Base-by-base conservation (phyloP, 2,797 vertebrate species). In the Ataeniobius toweri region DNA sequence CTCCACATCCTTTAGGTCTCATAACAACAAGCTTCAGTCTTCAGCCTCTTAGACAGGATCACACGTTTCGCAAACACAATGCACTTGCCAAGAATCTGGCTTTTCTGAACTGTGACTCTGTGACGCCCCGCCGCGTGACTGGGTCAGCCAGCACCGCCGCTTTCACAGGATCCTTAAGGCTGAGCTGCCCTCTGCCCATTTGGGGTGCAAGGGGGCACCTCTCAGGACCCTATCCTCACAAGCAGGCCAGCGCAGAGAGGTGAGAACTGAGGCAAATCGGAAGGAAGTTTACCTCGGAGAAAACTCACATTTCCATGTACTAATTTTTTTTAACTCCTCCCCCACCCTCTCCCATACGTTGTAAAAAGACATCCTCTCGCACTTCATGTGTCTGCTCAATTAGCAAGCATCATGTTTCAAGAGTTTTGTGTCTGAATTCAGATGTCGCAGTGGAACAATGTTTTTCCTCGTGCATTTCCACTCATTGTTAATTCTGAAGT, bases 11-110 rank as follows among this genome's bases (percentile, higher is more conserved):
- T 96, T 93, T 97, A 99, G 98, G 97, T 99, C 98, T 96, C 97
- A 99, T 97, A 99, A 98, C 97, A 99, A 99, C 98, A 99, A 98
- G 96, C 97, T 98, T 93, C 97, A 99, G 95, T 97, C 97, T 93
- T 94, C 97, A 94, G 95, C 96, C 95, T 97, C 97, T 95, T 99
- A 98, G 95, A 96, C 94, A 94, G 93, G 96, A 92, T 92, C 77
- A 85, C 87, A 93, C 90, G 87, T 90, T 85, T 87, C 79, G 84
- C 83, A 85, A 83, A 96, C 79, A 80, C 79, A 95, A 93, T 90
- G 91, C 93, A 92, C 91, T 93, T 88, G 89, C 91, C 90, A 91
- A 82, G 88, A 92, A 86, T 71, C 85, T 87, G 86, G 90, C 86
- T 90, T 90, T 96, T 94, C 95, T 96, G 89, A 96, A 94, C 94